Evolutionary conservation across 2,797 vertebrate genomes (phyloP).

Genomic region (Gallirallus australis): DNA sequence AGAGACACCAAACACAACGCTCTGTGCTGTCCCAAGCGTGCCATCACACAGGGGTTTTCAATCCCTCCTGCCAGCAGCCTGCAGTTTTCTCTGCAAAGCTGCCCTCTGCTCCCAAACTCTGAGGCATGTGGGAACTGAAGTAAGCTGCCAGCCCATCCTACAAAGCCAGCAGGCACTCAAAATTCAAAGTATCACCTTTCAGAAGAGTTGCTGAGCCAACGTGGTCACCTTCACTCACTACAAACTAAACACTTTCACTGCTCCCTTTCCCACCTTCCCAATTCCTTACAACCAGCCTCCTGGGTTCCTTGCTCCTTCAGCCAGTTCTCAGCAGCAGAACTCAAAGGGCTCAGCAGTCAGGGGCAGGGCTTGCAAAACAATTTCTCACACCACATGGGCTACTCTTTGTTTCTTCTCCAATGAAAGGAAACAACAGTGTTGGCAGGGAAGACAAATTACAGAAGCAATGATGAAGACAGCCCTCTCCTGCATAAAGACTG

Average conservation of each 20-base stretch:
- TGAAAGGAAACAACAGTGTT: not conserved
- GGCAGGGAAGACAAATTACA: not conserved
- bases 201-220: not conserved
- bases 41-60: too few species aligned
- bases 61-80: not conserved
- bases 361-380: not conserved
- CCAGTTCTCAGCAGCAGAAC: not conserved
- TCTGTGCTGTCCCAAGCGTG: not conserved
- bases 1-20: not conserved
- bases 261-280: not conserved
- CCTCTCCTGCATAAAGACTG: fast-evolving
- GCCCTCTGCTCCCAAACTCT: not conserved
- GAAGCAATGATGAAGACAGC: not conserved
- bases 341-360: not conserved
- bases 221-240: not conserved
- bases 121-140: not conserved
- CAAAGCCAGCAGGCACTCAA: not conserved
- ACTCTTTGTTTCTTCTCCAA: not conserved
- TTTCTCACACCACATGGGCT: not conserved
- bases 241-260: not conserved
- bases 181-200: not conserved
- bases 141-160: not conserved
- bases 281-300: not conserved
- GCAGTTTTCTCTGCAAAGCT: not conserved
- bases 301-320: not conserved